Evolutionary conservation across 2,888 invertebrate genomes (phyloP).

Genomic region (Ametastegia equiseti): DNA sequence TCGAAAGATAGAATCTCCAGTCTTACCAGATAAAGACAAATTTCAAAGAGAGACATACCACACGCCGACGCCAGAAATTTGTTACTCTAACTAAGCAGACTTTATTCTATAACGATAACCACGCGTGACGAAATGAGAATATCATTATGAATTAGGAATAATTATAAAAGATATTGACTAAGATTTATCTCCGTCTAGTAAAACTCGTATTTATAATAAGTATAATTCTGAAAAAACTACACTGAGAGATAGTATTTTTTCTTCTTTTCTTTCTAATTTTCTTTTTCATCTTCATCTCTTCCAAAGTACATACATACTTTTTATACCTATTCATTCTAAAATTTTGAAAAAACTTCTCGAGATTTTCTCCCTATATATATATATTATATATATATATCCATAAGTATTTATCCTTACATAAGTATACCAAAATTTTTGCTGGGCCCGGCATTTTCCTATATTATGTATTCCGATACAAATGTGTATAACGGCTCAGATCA

Average conservation of each 20-base stretch:
- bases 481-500: conserved; percentile 3
- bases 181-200: background rate
- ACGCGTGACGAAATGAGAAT: background rate
- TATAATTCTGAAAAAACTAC: conserved; percentile 55
- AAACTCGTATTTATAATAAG: conserved; percentile 48
- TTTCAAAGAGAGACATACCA: conserved; percentile 37
- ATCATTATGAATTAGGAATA: conserved; percentile 2
- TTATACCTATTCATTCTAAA: background rate
- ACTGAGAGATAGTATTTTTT: conserved; percentile 55
- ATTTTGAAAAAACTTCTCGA: conserved; percentile 36
- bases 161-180: background rate
- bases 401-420: conserved; percentile 24
- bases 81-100: conserved; percentile 67
- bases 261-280: conserved; percentile 36
- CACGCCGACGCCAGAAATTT: conserved; percentile 58
- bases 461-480: conserved; percentile 19
- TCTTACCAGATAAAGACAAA: conserved; percentile 14
- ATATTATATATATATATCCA: too few relatives aligned
- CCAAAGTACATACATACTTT: too few relatives aligned
- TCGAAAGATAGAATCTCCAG: background rate
- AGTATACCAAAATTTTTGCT: conserved; percentile 44
- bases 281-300: conserved; percentile 48
- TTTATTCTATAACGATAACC: conserved; percentile 26
- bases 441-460: conserved; percentile 47
- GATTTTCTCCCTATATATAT: conserved; percentile 3